phyloP scores from a whole-genome alignment of 2,113 vertebrate species.

The Colossoma macropomum region DNA sequence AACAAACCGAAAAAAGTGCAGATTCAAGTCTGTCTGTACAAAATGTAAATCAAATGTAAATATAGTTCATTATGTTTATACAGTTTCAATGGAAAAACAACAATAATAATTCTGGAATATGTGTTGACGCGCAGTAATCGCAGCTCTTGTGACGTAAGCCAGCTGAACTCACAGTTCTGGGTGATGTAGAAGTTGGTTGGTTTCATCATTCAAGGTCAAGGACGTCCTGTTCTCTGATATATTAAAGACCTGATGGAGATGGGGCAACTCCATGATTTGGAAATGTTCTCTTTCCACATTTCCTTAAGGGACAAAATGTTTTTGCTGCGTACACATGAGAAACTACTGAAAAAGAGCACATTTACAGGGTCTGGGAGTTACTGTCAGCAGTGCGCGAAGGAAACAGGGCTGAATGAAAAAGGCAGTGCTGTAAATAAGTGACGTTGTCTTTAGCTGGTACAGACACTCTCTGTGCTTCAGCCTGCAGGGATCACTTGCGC shows the following conservation, averaged over 20 bases:
- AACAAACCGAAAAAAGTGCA: too few species aligned
- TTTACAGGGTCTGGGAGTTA: neutral
- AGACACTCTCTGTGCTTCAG: neutral
- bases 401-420: neutral
- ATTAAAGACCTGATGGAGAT: neutral
- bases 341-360: neutral
- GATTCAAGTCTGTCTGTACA: too few species aligned
- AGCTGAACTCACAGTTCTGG: neutral
- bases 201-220: conserved; percentile 6
- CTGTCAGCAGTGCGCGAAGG: too few species aligned
- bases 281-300: conserved; percentile 4
- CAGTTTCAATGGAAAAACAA: too few species aligned
- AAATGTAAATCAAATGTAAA: too few species aligned
- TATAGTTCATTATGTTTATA: too few species aligned
- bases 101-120: neutral
- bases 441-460: neutral
- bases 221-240: neutral
- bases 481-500: neutral
- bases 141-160: neutral
- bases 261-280: neutral
- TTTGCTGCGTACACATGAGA: neutral
- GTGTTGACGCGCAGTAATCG: neutral
- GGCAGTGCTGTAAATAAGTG: neutral
- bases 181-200: neutral
- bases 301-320: conserved; percentile 23